Percentiles rank a stretch among this genome's conserved stretches.
Evolutionary conservation across 2,888 invertebrate species (phyloP).

Genomic region (Periphyllus acericola): DNA sequence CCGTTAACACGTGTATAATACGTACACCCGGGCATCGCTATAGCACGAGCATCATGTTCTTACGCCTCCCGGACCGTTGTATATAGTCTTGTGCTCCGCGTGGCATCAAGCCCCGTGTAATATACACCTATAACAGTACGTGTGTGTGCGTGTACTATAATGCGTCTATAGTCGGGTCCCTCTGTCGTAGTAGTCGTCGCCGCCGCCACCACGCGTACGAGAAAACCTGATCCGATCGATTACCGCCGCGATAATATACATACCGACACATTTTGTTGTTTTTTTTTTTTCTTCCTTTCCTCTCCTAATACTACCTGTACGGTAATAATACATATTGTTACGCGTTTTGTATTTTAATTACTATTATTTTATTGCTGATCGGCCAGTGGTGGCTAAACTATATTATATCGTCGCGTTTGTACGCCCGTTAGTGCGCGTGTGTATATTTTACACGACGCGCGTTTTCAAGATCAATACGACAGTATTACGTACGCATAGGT

Average conservation of each 20-base stretch:
- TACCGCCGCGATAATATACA: constrained; percentile 20
- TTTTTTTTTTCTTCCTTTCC: too few species aligned
- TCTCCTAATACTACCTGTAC: background rate
- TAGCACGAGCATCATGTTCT: too few species aligned
- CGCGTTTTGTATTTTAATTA: constrained; percentile 43
- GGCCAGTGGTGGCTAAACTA: constrained; percentile 40
- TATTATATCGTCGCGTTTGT: background rate
- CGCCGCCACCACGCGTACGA: constrained; percentile 10
- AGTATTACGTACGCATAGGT: background rate
- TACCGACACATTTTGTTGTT: constrained; percentile 35
- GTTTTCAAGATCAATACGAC: background rate
- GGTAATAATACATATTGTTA: constrained; percentile 34
- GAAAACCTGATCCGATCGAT: constrained; percentile 61
- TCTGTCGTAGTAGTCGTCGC: constrained; percentile 7
- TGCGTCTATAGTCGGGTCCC: background rate
- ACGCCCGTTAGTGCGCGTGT: background rate
- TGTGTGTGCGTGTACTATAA: background rate
- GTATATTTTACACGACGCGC: background rate
- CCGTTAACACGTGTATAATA: constrained; percentile 40
- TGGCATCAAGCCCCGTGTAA: background rate
- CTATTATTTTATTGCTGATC: constrained; percentile 19
- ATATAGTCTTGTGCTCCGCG: background rate
- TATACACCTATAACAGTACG: background rate
- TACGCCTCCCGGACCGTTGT: constrained; percentile 33
- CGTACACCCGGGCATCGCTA: too few species aligned